These are phyloP conservation scores for Monochamus saltuarius DNA, from an alignment of 1,140 invertebrate species.

Conservation along the genomic window DNA sequence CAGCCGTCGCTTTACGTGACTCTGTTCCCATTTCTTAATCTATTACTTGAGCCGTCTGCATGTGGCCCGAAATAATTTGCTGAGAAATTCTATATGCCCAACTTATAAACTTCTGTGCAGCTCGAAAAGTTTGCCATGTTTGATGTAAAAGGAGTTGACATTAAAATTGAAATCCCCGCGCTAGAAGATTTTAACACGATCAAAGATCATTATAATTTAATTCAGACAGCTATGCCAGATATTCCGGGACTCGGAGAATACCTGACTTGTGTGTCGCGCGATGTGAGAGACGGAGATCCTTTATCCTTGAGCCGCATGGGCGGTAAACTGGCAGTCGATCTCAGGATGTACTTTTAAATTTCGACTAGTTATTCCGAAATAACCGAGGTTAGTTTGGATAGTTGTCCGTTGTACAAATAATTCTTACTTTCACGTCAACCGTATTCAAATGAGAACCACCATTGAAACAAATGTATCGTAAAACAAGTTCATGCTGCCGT, in stretches of 20 bases:
- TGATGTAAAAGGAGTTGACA: constrained; percentile 52
- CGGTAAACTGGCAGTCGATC: too few species aligned
- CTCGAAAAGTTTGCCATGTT: constrained; percentile 47
- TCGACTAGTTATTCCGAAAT: too few species aligned
- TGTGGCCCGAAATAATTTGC: constrained; percentile 47
- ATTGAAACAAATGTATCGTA: too few species aligned
- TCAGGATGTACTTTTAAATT: too few species aligned
- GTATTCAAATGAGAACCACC: too few species aligned
- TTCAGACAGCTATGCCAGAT: constrained; percentile 40
- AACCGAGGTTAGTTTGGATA: too few species aligned
- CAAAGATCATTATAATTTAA: constrained; percentile 51
- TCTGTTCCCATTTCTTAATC: constrained; percentile 48
- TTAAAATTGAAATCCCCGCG: constrained; percentile 50
- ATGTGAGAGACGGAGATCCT: background rate
- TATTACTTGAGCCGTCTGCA: constrained; percentile 46
- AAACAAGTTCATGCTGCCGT: too few species aligned
- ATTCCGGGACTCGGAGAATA: constrained; percentile 21
- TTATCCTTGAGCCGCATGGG: too few species aligned
- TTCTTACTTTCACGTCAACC: too few species aligned
- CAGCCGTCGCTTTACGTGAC: constrained; percentile 38
- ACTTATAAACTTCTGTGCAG: constrained; percentile 46
- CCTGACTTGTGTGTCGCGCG: constrained; percentile 4
- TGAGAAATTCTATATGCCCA: constrained; percentile 50
- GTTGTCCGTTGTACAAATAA: too few species aligned
- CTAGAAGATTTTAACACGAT: constrained; percentile 49